Evolutionary conservation across 2,797 vertebrate genomes (phyloP), one percentile per base, ranked within the genome.

Genomic region (Fistularia commersonii): DNA sequence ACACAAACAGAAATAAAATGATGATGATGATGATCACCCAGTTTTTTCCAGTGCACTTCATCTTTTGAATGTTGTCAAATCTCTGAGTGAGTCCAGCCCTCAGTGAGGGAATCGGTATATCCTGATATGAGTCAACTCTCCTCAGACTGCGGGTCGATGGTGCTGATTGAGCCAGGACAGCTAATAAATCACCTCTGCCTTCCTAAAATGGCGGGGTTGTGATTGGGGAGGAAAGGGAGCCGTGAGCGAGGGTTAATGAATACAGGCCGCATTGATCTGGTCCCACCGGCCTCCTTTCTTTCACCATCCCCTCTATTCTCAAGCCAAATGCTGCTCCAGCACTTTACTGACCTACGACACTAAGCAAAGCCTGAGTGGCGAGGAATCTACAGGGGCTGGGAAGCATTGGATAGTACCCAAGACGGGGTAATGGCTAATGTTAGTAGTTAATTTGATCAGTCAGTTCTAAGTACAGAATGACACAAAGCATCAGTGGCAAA

Each of bases 111-210:
- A 82, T 79, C 66, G 45, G 72, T 79, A 74, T 68, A 79, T 84
- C 73, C 69, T 69, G 70, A 76, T 84, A 82, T 82, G 83, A 87
- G 80, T 85, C 79, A 84, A 87, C 79, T 76, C 74, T 81, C 69
- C 70, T 78, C 81, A 81, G 84, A 84, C 68, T 70, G 69, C 76
- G 84, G 84, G 86, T 88, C 79, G 75, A 87, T 84, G 79, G 74
- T 85, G 87, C 84, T 87, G 82, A 89, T 82, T 83, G 83, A 77
- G 81, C 82, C 82, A 79, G 81, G 88, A 87, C 85, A 84, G 83
- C 86, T 87, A 87, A 90, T 89, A 90, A 89, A 90, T 91, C 88
- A 88, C 84, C 82, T 77, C 80, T 66, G 82, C 83, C 68, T 59
- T 82, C 69, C 83, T 81, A 84, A 86, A 87, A 86, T 85, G 82